These are phyloP conservation scores for Boulengerochromis microlepis DNA, from an alignment of 2,113 vertebrate genomes.

Conservation along the genomic window DNA sequence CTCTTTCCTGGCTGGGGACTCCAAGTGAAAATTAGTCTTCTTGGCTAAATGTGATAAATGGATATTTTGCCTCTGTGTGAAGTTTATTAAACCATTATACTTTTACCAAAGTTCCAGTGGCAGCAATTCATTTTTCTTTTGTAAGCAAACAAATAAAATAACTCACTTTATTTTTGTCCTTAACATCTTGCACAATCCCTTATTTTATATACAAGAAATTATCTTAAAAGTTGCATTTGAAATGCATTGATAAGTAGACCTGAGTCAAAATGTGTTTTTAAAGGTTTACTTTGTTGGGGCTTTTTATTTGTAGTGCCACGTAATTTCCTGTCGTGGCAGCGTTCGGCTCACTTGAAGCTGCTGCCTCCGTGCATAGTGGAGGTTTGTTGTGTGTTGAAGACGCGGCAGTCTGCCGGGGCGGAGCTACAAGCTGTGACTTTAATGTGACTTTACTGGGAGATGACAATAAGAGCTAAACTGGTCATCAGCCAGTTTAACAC, in stretches of 20 bases:
- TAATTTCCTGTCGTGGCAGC: background rate
- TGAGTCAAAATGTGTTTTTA: background rate
- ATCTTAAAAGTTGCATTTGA: background rate
- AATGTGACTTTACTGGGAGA: background rate
- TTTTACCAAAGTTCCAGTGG: background rate
- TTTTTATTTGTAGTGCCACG: background rate
- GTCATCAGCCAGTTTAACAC: background rate
- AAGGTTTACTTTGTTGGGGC: background rate
- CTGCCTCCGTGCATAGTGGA: background rate
- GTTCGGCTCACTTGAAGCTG: background rate
- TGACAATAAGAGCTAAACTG: background rate
- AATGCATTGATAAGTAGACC: background rate
- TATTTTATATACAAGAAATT: background rate
- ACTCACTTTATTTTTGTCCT: background rate
- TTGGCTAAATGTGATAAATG: background rate
- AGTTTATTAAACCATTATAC: background rate
- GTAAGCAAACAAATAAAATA: background rate
- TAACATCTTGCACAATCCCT: background rate
- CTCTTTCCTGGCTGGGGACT: background rate
- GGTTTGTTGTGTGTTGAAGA: background rate
- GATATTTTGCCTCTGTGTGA: background rate
- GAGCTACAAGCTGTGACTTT: background rate
- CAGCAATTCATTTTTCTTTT: background rate
- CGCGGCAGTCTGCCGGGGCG: slow-evolving; percentile 12
- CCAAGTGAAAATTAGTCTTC: background rate